Percentiles rank a stretch among this genome's conserved stretches.
phyloP scores from a whole-genome alignment of 2,113 vertebrate species.

The Sterna hirundo region DNA sequence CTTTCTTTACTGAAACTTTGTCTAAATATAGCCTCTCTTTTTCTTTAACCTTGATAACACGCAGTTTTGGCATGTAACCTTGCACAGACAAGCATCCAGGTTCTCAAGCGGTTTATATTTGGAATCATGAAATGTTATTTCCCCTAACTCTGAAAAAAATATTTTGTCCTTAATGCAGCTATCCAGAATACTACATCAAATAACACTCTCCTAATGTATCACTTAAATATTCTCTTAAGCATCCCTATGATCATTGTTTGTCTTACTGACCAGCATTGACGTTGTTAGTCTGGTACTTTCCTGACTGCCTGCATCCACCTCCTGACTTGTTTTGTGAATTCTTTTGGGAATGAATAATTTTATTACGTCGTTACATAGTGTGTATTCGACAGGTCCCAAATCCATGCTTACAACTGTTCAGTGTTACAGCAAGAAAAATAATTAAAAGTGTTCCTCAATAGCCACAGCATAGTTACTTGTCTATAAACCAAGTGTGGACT shows the following conservation, averaged over 20 bases:
- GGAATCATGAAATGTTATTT: neutral
- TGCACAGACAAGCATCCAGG: neutral
- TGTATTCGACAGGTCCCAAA: neutral
- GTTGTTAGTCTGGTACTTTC: neutral
- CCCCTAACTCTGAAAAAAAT: neutral
- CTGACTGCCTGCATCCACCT: neutral
- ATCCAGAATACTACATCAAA: neutral
- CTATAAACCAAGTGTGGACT: neutral
- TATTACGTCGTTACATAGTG: neutral
- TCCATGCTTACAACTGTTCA: neutral
- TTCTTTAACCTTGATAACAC: neutral
- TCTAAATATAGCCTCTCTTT: neutral
- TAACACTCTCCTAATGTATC: neutral
- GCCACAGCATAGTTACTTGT: neutral
- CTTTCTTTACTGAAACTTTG: neutral
- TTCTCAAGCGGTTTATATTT: neutral
- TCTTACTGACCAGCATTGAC: neutral
- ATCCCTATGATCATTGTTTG: neutral
- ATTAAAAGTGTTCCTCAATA: neutral
- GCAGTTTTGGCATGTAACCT: neutral
- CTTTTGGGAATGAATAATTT: neutral
- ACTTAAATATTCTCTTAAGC: neutral
- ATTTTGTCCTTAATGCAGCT: neutral
- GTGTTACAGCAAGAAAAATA: neutral
- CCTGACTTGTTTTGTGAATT: neutral